Evolutionary conservation across 2,797 vertebrate species (phyloP).

Genomic region (Aviceda leuphotes): DNA sequence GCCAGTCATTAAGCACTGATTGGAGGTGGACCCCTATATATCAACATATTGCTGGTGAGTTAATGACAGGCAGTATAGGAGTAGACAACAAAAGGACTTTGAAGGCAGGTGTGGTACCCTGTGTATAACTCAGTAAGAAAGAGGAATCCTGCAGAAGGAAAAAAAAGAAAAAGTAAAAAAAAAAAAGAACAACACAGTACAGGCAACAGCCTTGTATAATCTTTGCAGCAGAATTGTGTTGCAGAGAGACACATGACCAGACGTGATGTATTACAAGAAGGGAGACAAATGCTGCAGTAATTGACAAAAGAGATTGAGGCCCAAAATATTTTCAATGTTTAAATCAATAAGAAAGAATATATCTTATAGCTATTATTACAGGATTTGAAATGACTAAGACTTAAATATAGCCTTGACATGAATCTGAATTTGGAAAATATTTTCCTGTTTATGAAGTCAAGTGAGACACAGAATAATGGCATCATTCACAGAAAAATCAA

Average conservation of each 20-base stretch:
- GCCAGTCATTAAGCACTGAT: neutral
- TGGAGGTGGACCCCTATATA: neutral
- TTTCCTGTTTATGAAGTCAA: constrained; percentile 39
- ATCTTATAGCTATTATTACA: neutral
- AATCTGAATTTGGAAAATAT: constrained; percentile 9
- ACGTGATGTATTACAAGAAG: neutral
- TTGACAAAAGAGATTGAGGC: neutral
- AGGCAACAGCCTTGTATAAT: neutral
- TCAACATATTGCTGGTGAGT: neutral
- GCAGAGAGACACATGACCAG: neutral
- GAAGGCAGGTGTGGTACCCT: neutral
- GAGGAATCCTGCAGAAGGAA: neutral
- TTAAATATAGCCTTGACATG: constrained; percentile 6
- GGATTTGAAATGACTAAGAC: neutral
- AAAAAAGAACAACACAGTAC: neutral
- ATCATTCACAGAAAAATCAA: constrained; percentile 28
- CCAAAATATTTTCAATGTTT: neutral
- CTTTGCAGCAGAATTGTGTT: neutral
- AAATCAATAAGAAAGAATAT: neutral
- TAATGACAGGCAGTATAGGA: neutral
- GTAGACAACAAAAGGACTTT: neutral
- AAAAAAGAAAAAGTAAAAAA: no score
- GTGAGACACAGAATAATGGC: neutral
- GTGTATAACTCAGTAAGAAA: neutral
- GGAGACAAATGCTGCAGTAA: neutral